Conservation (phyloP, 2,797 vertebrate species). For the Acrossocheilus fasciatus region DNA sequence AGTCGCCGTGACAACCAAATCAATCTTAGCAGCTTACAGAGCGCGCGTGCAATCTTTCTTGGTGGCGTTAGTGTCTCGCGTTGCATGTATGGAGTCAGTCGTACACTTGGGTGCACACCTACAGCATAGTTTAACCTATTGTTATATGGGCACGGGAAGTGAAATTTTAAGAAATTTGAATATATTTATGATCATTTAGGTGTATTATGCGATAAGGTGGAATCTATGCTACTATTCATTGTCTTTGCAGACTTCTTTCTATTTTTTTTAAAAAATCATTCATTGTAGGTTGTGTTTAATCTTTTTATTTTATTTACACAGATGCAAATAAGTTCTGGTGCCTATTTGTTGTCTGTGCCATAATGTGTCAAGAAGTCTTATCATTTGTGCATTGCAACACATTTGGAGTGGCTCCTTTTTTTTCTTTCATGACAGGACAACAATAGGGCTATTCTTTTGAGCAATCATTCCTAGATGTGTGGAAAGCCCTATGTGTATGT, state of each 20-base stretch:
- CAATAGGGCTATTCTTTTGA: constrained; percentile 16
- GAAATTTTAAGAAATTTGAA: background rate
- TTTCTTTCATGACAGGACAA: constrained; percentile 15
- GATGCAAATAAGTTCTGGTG: background rate
- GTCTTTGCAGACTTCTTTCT: background rate
- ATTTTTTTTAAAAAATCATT: background rate
- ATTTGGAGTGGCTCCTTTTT: background rate
- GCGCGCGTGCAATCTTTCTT: constrained; percentile 47
- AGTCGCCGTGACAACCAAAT: constrained; percentile 80
- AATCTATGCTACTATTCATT: background rate
- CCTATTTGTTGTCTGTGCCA: background rate
- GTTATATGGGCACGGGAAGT: background rate
- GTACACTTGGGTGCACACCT: constrained; percentile 10
- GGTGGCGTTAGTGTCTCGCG: constrained; percentile 36
- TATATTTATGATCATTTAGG: background rate
- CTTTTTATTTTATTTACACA: background rate
- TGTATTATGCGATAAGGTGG: background rate
- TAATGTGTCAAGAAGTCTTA: background rate
- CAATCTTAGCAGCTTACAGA: constrained; percentile 58
- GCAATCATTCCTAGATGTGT: background rate
- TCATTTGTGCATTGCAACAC: constrained; percentile 10
- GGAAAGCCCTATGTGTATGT: background rate
- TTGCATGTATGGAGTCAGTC: constrained; percentile 20
- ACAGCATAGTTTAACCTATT: background rate
- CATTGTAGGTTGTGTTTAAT: background rate